Percentiles rank a stretch among this genome's conserved stretches.
Conservation (phyloP, 2,797 vertebrate genomes). For the Prionace glauca region DNA sequence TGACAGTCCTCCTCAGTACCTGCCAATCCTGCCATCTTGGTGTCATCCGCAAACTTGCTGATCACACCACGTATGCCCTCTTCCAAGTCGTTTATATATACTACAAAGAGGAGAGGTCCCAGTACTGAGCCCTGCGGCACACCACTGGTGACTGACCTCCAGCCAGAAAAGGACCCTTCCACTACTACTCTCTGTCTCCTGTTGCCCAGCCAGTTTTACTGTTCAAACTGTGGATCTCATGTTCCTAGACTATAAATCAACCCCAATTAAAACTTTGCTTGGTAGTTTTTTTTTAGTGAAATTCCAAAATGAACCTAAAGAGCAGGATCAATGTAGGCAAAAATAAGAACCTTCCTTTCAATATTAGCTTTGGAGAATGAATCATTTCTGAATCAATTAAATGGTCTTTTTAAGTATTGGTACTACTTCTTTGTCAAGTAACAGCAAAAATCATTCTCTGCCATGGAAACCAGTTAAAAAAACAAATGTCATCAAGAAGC, state of each 20-base stretch:
- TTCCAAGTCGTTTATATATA: no score
- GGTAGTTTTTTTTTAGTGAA: not conserved
- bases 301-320: not conserved
- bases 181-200: no score
- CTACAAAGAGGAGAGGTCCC: no score
- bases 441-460: not conserved
- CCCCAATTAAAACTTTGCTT: not conserved
- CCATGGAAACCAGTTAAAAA: conserved; percentile 3
- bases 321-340: not conserved
- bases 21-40: no score
- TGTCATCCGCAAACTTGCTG: no score
- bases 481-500: not conserved
- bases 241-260: not conserved
- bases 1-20: no score
- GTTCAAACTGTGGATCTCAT: not conserved
- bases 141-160: no score
- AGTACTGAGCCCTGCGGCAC: no score
- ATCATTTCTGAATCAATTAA: not conserved
- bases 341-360: not conserved
- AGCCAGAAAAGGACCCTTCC: no score
- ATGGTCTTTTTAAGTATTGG: not conserved
- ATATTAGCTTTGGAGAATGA: not conserved
- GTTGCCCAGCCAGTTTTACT: no score
- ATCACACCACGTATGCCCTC: no score
- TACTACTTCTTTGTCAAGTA: not conserved